Percentiles rank a stretch among this genome's conserved stretches.
Conservation (phyloP, 1,140 invertebrate species). For the Neotoxoptera formosana region DNA sequence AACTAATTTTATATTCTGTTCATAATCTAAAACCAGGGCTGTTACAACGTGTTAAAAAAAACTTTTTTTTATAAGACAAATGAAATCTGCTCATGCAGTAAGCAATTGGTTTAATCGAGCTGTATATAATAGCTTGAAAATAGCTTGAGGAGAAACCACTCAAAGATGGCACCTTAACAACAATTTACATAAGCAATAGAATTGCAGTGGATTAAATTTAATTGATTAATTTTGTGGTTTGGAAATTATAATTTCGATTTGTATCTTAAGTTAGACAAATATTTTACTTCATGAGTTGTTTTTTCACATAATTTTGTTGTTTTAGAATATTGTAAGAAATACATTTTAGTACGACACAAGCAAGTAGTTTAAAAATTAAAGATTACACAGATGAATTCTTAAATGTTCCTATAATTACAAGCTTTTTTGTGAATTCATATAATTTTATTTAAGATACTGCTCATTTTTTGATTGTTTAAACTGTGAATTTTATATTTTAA, state of each 20-base stretch:
- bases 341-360: not conserved
- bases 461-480: not conserved
- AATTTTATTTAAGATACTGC: not conserved
- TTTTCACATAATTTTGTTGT: not conserved
- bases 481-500: not conserved
- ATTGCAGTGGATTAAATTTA: no score
- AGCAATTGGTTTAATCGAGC: no score
- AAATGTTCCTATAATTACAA: not conserved
- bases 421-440: not conserved
- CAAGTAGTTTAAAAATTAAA: not conserved
- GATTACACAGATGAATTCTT: not conserved
- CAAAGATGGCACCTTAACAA: no score
- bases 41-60: no score
- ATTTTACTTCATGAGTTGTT: not conserved
- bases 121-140: no score
- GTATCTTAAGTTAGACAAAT: not conserved
- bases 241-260: not conserved
- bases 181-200: no score
- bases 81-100: no score
- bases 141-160: no score
- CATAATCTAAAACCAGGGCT: no score
- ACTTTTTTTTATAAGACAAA: no score
- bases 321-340: not conserved
- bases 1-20: not conserved
- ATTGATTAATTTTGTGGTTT: no score